Evolutionary conservation across 1,140 invertebrate genomes (phyloP), one percentile per base, ranked within the genome.

Genomic region (Hormaphis cornu): DNA sequence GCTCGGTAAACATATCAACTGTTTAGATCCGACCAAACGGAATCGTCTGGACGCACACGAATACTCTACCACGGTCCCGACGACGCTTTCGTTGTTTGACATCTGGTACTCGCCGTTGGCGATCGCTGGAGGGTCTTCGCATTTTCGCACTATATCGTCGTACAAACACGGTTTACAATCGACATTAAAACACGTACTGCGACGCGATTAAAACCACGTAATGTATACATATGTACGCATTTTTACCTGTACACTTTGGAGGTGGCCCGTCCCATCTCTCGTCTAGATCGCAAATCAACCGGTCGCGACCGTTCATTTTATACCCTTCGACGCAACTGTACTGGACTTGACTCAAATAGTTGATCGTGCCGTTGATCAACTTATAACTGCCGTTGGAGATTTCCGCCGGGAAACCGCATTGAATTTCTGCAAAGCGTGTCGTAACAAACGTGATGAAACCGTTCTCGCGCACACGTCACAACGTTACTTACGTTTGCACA

Each of bases 201-300:
- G n/a, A n/a, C n/a, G n/a, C n/a, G n/a, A n/a, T n/a, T n/a, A n/a
- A n/a, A n/a, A n/a, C n/a, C n/a, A n/a, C n/a, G n/a, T n/a, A n/a
- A 18, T n/a, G 12, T 28, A 52, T 9, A 52, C 16, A 42, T n/a
- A 10, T n/a, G 40, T 2, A 18, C 5, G 18, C 18, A 10, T 33
- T 12, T 80, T 81, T 80, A 90, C 88, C 85, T 76, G 93, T 88
- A 76, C 91, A 94, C 73, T 87, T 80, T 6, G 93, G 92, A 69
- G 93, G 93, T 28, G 92, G 92, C 56, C 92, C 93, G 76, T 95
- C 93, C 93, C 93, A 96, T 66, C 90, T 83, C 75, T 92, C 90
- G 75, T 95, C 92, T 73, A 94, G 88, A 77, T 95, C 93, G 76
- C 93, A 96, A 6, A 89, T 88, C 2, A 96, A 80, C 72, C 89